phyloP scores from a whole-genome alignment of 2,888 invertebrate species.

The Ophioninae sp. region DNA sequence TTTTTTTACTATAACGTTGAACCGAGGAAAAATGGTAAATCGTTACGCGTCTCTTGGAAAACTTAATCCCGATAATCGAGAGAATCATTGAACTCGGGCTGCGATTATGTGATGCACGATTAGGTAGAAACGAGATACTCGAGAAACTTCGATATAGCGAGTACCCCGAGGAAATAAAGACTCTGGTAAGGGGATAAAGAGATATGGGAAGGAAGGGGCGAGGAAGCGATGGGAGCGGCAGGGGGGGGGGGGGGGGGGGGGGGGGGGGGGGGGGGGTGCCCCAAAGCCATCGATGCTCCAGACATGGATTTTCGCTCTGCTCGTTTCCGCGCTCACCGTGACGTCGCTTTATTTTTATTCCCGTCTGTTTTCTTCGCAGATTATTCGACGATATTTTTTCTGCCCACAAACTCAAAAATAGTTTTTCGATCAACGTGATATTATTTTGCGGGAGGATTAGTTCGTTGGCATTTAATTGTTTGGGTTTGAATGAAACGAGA shows the following conservation, averaged over 20 bases:
- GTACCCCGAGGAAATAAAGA: slow-evolving; percentile 15
- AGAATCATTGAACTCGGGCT: slow-evolving; percentile 32
- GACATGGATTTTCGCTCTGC: slow-evolving; percentile 79
- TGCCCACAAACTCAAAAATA: not conserved
- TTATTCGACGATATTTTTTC: not conserved
- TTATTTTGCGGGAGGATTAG: not conserved
- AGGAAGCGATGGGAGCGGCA: not conserved
- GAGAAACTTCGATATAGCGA: slow-evolving; percentile 27
- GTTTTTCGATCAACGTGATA: not conserved
- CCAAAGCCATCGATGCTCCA: slow-evolving; percentile 48
- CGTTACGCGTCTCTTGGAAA: not conserved
- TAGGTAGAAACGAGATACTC: slow-evolving; percentile 62
- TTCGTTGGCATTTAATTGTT: not conserved
- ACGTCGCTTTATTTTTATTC: slow-evolving; percentile 47
- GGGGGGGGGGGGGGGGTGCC: slow-evolving; percentile 50
- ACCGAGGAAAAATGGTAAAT: slow-evolving; percentile 10
- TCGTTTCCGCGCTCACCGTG: slow-evolving; percentile 73
- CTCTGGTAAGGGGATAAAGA: not conserved
- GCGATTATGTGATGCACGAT: slow-evolving; percentile 62
- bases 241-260: slow-evolving; percentile 14
- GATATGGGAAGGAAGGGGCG: slow-evolving; percentile 4
- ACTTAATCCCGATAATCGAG: slow-evolving; percentile 43
- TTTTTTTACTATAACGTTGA: not conserved
- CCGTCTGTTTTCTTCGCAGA: not conserved
- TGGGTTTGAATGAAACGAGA: not conserved